Evolutionary conservation across 2,797 vertebrate species (phyloP).

Genomic region (Eulemur mongoz): DNA sequence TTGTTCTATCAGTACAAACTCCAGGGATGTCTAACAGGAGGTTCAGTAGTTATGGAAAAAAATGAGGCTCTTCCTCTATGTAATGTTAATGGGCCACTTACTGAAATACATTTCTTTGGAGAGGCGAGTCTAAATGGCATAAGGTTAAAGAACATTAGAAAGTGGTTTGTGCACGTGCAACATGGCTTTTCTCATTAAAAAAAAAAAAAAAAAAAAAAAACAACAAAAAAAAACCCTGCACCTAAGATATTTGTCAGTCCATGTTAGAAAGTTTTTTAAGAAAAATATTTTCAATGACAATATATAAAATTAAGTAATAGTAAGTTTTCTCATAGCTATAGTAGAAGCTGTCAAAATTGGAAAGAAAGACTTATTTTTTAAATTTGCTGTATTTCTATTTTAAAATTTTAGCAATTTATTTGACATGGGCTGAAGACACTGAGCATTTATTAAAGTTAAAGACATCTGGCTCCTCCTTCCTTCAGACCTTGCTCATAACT

Average conservation of each 20-base stretch:
- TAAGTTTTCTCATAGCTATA: constrained; percentile 59
- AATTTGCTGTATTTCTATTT: constrained; percentile 56
- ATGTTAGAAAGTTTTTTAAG: constrained; percentile 55
- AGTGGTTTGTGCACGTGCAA: constrained; percentile 72
- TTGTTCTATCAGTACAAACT: constrained; percentile 84
- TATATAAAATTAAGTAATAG: constrained; percentile 62
- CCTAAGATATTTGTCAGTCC: constrained; percentile 74
- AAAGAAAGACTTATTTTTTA: neutral
- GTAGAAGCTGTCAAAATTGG: constrained; percentile 47
- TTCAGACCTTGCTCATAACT: neutral
- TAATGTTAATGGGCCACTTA: constrained; percentile 87
- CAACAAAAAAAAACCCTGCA: constrained; percentile 60
- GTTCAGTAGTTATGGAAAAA: constrained; percentile 63
- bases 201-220: constrained; percentile 14
- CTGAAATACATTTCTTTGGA: constrained; percentile 83
- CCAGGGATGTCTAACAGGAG: constrained; percentile 82
- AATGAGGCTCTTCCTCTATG: constrained; percentile 75
- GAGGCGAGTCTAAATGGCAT: constrained; percentile 79
- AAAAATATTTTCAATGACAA: constrained; percentile 67
- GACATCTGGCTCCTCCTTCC: neutral
- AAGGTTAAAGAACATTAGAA: constrained; percentile 83
- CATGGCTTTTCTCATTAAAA: constrained; percentile 73
- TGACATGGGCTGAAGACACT: constrained; percentile 8
- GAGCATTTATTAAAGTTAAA: constrained; percentile 49
- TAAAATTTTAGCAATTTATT: neutral